phyloP scores from a whole-genome alignment of 2,797 vertebrate species.

The Sebastes nivosus region DNA sequence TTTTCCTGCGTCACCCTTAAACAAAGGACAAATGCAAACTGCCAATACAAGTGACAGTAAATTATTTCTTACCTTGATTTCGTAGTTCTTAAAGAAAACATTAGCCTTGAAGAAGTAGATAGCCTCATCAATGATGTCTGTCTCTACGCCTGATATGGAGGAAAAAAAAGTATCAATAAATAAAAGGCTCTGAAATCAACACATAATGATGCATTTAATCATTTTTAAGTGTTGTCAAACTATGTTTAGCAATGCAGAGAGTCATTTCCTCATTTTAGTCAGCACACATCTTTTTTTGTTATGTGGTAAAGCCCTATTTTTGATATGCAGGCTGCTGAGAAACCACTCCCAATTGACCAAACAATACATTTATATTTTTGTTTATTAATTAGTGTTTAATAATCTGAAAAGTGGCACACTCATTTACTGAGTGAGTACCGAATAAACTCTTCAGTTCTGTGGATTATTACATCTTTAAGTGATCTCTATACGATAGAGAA shows the following conservation, averaged over 20 bases:
- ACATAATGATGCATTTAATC: not conserved
- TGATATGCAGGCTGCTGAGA: not conserved
- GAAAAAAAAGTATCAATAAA: not conserved
- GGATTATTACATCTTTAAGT: not conserved
- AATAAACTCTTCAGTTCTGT: not conserved
- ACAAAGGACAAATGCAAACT: not conserved
- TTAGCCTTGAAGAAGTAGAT: conserved; percentile 99
- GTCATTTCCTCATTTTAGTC: conserved; percentile 18
- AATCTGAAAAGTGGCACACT: not conserved
- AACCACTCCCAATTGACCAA: not conserved
- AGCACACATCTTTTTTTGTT: not conserved
- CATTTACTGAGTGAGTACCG: not conserved
- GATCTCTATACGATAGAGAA: too few relatives aligned
- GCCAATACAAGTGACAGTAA: fast-evolving
- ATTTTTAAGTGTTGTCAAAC: not conserved
- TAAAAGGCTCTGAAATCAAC: not conserved
- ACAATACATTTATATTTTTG: not conserved
- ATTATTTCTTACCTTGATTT: conserved; percentile 90
- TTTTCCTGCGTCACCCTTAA: not conserved
- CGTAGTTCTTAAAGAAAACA: conserved; percentile 99
- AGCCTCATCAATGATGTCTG: conserved; percentile 96
- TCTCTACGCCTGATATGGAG: conserved; percentile 87
- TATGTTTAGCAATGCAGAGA: not conserved
- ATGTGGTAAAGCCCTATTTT: not conserved
- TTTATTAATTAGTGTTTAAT: not conserved